Percentiles rank a stretch among this genome's conserved stretches.
phyloP scores from a whole-genome alignment of 2,797 vertebrate genomes.

The Dallia pectoralis region DNA sequence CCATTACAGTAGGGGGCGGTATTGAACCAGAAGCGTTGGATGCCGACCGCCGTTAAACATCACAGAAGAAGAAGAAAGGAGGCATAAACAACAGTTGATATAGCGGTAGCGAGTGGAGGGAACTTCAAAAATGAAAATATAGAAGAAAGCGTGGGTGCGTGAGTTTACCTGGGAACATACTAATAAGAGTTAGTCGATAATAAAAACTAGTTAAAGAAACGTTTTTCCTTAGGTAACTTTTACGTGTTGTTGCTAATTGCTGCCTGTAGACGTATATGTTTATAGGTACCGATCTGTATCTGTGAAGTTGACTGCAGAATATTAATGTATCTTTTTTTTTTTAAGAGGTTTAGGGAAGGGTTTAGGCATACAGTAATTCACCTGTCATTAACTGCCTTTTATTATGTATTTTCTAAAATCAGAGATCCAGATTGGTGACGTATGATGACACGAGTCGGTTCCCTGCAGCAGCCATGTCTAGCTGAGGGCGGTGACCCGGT shows the following conservation, averaged over 20 bases:
- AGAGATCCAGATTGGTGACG: not conserved
- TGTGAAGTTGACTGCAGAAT: too few relatives aligned
- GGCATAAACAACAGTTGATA: not conserved
- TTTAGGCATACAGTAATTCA: not conserved
- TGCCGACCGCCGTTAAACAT: too few relatives aligned
- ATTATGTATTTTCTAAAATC: not conserved
- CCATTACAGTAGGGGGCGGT: too few relatives aligned
- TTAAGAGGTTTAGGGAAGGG: not conserved
- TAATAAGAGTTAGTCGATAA: not conserved
- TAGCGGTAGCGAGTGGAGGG: not conserved
- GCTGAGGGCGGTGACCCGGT: not conserved
- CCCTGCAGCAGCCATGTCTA: not conserved
- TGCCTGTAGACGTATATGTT: too few relatives aligned
- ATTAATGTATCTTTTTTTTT: too few relatives aligned
- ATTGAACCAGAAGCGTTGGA: too few relatives aligned
- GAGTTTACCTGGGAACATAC: not conserved
- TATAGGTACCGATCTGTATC: too few relatives aligned
- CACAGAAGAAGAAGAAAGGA: too few relatives aligned
- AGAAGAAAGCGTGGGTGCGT: not conserved
- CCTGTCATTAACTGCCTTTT: not conserved
- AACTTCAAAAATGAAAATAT: conserved; percentile 6
- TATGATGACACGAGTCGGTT: not conserved
- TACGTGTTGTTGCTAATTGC: too few relatives aligned
- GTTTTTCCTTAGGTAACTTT: too few relatives aligned
- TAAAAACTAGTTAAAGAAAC: not conserved